These are phyloP conservation scores for Panagrolaimus sp. DNA, from an alignment of 1,140 invertebrate genomes.

Conservation along the genomic window DNA sequence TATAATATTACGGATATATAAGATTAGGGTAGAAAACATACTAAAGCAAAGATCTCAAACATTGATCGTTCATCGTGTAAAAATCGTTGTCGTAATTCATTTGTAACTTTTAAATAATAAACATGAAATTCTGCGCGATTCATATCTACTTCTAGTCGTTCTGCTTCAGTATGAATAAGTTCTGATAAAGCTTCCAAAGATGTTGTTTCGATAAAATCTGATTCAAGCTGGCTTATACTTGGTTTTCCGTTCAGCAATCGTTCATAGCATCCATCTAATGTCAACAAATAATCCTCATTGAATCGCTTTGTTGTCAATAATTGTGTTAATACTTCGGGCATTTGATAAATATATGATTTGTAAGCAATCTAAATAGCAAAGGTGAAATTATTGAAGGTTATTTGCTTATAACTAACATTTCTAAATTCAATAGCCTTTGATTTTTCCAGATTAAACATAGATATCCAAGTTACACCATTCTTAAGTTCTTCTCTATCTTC, in stretches of 20 bases:
- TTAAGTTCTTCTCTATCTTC: no score
- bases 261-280: background rate
- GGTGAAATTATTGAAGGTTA: background rate
- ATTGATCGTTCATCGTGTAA: no score
- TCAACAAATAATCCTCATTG: background rate
- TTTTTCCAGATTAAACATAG: background rate
- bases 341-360: conserved; percentile 5
- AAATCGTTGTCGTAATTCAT: no score
- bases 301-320: no score
- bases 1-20: no score
- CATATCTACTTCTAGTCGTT: no score
- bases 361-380: background rate
- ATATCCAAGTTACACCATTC: background rate
- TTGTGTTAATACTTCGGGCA: no score
- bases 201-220: background rate
- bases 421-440: background rate
- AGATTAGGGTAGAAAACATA: no score
- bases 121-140: no score
- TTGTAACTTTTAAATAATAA: no score
- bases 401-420: background rate
- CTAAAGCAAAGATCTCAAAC: no score
- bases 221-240: background rate
- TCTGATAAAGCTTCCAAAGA: background rate
- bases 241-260: background rate
- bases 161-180: background rate